Percentiles rank a stretch among this genome's conserved stretches.
phyloP scores from a whole-genome alignment of 2,113 vertebrate species.

The Charina bottae region DNA sequence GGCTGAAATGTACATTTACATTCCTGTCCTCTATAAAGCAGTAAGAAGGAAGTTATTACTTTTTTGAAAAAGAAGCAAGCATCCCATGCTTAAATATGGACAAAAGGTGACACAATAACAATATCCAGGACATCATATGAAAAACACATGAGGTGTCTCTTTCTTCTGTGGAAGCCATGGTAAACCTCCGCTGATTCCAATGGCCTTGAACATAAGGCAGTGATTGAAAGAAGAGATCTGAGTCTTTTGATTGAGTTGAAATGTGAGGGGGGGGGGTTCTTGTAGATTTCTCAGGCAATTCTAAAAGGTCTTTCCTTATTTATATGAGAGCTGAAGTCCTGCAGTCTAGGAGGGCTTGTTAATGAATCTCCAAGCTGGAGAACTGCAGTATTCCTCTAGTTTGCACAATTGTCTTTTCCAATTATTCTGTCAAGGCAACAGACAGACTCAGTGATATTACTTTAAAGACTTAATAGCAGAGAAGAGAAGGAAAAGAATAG shows the following conservation, averaged over 20 bases:
- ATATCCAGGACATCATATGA: not conserved
- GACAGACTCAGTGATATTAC: slow-evolving; percentile 55
- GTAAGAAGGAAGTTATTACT: not conserved
- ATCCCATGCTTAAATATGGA: slow-evolving; percentile 5
- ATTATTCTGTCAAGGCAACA: slow-evolving; percentile 50
- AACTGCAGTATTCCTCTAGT: slow-evolving; percentile 35
- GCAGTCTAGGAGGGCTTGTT: slow-evolving; percentile 24
- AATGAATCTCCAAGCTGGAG: slow-evolving; percentile 15
- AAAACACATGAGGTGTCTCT: not conserved
- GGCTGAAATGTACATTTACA: not conserved
- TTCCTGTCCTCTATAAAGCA: not conserved
- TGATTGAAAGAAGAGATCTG: slow-evolving; percentile 35
- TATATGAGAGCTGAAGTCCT: slow-evolving; percentile 5
- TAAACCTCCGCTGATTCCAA: slow-evolving; percentile 7
- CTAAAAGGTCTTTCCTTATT: slow-evolving; percentile 27
- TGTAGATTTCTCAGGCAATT: slow-evolving; percentile 29
- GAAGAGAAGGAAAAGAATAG: slow-evolving; percentile 10
- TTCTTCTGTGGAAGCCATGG: slow-evolving; percentile 9
- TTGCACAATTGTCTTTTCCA: slow-evolving; percentile 48
- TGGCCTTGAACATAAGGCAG: slow-evolving; percentile 8
- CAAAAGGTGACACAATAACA: not conserved
- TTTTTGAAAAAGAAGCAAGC: not conserved
- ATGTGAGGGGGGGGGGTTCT: not conserved
- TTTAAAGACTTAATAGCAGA: slow-evolving; percentile 53
- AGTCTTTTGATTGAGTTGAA: not conserved